phyloP scores from a whole-genome alignment of 2,113 vertebrate genomes.

The Carassius gibelio region DNA sequence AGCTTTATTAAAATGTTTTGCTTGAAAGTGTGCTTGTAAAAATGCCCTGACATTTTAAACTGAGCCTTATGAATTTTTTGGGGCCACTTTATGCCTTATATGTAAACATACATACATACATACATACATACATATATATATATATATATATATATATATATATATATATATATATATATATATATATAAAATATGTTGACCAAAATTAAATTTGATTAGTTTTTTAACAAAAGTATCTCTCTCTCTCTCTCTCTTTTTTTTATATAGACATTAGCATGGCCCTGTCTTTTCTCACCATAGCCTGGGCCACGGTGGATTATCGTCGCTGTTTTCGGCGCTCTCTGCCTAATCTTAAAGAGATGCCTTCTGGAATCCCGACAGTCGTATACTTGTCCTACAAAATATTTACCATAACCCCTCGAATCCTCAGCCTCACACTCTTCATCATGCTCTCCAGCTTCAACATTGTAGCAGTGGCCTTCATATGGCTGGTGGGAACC shows the following conservation, averaged over 20 bases:
- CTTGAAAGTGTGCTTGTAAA: no score
- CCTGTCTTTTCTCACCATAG: constrained; percentile 80
- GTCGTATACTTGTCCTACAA: constrained; percentile 84
- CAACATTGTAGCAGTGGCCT: constrained; percentile 62
- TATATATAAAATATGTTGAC: neutral
- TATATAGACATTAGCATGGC: constrained; percentile 71
- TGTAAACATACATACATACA: no score
- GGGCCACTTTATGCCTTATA: no score
- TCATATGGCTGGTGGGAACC: constrained; percentile 79
- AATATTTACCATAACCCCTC: constrained; percentile 82
- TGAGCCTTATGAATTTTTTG: no score
- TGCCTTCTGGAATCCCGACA: constrained; percentile 69
- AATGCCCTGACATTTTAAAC: no score
- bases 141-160: no score
- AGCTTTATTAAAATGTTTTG: no score
- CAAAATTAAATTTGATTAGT: neutral
- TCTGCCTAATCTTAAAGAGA: constrained; percentile 69
- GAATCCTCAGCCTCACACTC: constrained; percentile 81
- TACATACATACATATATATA: no score
- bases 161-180: no score
- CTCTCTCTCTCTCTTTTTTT: constrained; percentile 49
- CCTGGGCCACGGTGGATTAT: constrained; percentile 85
- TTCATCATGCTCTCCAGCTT: constrained; percentile 72
- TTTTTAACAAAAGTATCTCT: neutral
- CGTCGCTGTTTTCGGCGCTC: constrained; percentile 83